Percentiles rank a stretch among this genome's conserved stretches.
Conservation (phyloP, 2,797 vertebrate species). For the Pempheris klunzingeri region DNA sequence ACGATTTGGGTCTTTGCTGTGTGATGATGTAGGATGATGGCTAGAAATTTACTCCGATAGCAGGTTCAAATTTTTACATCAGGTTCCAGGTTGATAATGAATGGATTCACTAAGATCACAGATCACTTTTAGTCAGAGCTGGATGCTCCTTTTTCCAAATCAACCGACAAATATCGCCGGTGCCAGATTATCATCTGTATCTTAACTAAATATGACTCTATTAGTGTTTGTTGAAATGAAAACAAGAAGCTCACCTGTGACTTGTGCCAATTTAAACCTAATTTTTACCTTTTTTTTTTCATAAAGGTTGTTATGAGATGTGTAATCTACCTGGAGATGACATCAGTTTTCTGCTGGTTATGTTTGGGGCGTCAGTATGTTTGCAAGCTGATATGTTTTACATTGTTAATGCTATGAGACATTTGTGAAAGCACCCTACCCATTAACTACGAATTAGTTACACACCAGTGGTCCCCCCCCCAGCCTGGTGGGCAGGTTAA, state of each 20-base stretch:
- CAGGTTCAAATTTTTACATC: background rate
- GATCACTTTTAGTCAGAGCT: background rate
- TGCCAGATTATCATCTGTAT: background rate
- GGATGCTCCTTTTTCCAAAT: background rate
- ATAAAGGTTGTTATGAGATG: background rate
- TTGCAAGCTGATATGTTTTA: too few relatives aligned
- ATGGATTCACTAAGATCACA: background rate
- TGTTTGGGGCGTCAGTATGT: background rate
- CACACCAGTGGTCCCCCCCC: slow-evolving; percentile 1
- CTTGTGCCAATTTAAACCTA: too few relatives aligned
- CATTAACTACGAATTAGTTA: background rate
- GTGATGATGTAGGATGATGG: background rate
- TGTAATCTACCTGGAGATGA: background rate
- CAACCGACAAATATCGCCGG: background rate
- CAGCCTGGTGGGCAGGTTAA: too few relatives aligned
- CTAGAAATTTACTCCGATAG: background rate
- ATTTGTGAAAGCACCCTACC: background rate
- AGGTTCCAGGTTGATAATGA: background rate
- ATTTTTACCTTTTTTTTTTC: background rate
- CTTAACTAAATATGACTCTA: slow-evolving; percentile 12
- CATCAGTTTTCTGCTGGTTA: slow-evolving; percentile 4
- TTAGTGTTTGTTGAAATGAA: too few relatives aligned
- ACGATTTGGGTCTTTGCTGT: too few relatives aligned
- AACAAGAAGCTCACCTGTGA: too few relatives aligned
- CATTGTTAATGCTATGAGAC: background rate